Conservation (phyloP, 2,113 vertebrate genomes). For the Pangasianodon gigas region DNA sequence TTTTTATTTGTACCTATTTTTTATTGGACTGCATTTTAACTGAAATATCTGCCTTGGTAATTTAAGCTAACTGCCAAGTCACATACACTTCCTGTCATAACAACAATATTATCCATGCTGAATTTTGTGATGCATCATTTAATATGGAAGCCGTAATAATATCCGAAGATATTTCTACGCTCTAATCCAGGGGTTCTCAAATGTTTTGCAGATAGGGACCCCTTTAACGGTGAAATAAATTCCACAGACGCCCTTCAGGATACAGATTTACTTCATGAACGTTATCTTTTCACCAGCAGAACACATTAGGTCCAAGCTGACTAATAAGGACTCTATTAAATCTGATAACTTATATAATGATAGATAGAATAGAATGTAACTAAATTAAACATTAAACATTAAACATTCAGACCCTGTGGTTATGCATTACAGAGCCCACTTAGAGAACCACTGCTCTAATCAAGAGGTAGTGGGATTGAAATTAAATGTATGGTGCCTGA, state of each 20-base stretch:
- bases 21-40: too few relatives aligned
- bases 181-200: background rate
- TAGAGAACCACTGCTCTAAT: background rate
- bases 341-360: too few relatives aligned
- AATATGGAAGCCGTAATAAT: background rate
- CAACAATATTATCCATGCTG: background rate
- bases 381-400: too few relatives aligned
- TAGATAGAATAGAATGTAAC: too few relatives aligned
- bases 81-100: background rate
- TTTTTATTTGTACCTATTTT: background rate
- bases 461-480: background rate
- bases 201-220: background rate
- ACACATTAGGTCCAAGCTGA: too few relatives aligned
- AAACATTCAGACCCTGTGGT: too few relatives aligned
- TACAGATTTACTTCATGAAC: background rate
- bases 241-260: background rate
- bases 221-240: background rate
- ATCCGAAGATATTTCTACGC: background rate
- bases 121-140: background rate
- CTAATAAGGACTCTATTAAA: too few relatives aligned
- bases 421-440: too few relatives aligned
- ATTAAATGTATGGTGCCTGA: background rate
- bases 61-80: too few relatives aligned
- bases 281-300: too few relatives aligned
- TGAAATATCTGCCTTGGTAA: too few relatives aligned